These are phyloP conservation scores for Euura saliciscinereae DNA, from an alignment of 1,140 invertebrate genomes.

Conservation along the genomic window DNA sequence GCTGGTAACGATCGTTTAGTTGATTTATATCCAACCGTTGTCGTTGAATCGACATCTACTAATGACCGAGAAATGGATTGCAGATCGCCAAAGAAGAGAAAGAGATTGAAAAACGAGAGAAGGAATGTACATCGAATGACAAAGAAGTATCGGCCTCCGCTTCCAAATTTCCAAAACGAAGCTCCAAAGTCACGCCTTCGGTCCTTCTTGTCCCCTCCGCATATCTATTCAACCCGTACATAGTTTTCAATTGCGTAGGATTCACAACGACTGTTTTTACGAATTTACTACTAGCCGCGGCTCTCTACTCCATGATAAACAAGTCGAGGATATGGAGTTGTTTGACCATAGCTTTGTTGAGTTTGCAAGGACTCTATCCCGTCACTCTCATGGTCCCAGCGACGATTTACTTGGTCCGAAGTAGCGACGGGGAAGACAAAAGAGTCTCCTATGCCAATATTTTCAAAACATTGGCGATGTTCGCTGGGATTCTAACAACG, in stretches of 20 bases:
- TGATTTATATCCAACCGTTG: slow-evolving; percentile 9
- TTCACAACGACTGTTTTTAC: slow-evolving; percentile 89
- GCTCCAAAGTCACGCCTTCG: slow-evolving; percentile 24
- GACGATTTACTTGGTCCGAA: slow-evolving; percentile 61
- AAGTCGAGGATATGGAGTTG: slow-evolving; percentile 67
- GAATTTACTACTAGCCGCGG: slow-evolving; percentile 80
- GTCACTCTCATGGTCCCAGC: slow-evolving; percentile 82
- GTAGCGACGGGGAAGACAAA: slow-evolving; percentile 36
- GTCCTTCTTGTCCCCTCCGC: slow-evolving; percentile 74
- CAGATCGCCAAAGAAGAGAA: slow-evolving; percentile 38
- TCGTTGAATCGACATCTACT: slow-evolving; percentile 9
- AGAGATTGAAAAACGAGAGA: slow-evolving; percentile 54
- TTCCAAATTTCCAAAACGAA: slow-evolving; percentile 24
- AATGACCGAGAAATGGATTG: slow-evolving; percentile 9
- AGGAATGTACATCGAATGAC: slow-evolving; percentile 26
- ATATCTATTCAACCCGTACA: slow-evolving; percentile 93
- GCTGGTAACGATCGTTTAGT: slow-evolving; percentile 56
- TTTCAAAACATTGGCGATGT: slow-evolving; percentile 42
- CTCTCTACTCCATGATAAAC: slow-evolving; percentile 73
- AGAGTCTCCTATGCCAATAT: slow-evolving; percentile 29
- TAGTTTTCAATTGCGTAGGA: slow-evolving; percentile 87
- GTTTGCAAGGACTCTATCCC: slow-evolving; percentile 88
- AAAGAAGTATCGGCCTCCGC: slow-evolving; percentile 22
- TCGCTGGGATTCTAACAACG: slow-evolving; percentile 41
- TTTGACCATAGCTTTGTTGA: slow-evolving; percentile 74